Base-by-base conservation (phyloP, 2,797 vertebrate species). In the Melanotaenia boesemani region DNA sequence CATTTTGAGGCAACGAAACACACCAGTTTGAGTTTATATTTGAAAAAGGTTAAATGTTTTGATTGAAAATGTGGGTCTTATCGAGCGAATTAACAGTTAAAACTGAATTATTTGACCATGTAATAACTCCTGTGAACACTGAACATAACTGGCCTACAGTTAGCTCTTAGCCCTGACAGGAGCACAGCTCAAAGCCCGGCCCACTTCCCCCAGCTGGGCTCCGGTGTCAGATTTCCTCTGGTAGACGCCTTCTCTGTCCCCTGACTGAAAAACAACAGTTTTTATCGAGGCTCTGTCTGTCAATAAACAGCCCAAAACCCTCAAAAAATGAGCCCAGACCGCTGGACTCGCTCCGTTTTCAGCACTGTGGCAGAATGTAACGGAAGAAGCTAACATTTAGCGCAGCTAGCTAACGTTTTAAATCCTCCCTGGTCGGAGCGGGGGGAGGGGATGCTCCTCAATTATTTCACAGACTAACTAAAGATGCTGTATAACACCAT, bases 121-220 rank as follows among this genome's bases (percentile, higher is more conserved):
- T 20, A n/a, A 11, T 22, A 10, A 22, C 48, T 22, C 36, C 30
- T 41, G 39, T 18, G 16, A 46, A 18, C 16, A 46, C 15, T 46
- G 44, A 5, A 32, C 50, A 4, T 32, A 44, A 59, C 16, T 58
- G 85, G 67, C 76, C 70, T 84, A 67, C n/a, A 63, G 78, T 57
- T 6, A 18, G 61, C 63, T 37, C 8, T 41, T 9, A 5, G 54
- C 32, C 18, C 58, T 20, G 6, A 15, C 37, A 9, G 36, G 68
- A 74, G 74, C 78, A 68, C 59, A 54, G 81, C 86, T 70, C 76
- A 18, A 24, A 86, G 88, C 83, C 66, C 86, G 59, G 80, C 91
- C 79, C 91, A 80, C 88, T 82, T 67, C 86, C 58, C 82, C 82
- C 93, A 94, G 92, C 93, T 93, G 91, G 72, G 83, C 74, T 75